These are phyloP conservation scores for Glomeris maerens DNA, from an alignment of 1,140 invertebrate species.

Conservation along the genomic window DNA sequence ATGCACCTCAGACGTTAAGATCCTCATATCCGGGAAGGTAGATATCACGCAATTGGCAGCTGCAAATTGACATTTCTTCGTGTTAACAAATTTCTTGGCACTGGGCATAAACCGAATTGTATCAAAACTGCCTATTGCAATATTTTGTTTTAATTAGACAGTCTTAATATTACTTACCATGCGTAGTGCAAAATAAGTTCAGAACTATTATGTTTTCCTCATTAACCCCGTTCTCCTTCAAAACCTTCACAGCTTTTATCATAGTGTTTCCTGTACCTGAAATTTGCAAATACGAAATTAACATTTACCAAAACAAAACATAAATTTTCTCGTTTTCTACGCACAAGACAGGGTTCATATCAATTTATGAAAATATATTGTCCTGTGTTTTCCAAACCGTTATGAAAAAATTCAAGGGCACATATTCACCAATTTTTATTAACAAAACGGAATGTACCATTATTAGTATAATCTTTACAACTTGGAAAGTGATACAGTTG, in stretches of 20 bases:
- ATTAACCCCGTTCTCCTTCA: slow-evolving; percentile 81
- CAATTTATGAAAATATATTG: too few species aligned
- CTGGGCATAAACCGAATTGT: not conserved
- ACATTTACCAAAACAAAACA: not conserved
- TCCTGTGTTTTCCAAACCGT: too few species aligned
- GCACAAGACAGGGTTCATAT: too few species aligned
- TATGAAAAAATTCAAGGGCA: not conserved
- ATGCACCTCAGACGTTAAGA: slow-evolving; percentile 88
- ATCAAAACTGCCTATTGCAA: too few species aligned
- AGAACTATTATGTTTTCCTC: slow-evolving; percentile 90
- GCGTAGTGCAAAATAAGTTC: slow-evolving; percentile 90
- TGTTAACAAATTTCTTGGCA: not conserved
- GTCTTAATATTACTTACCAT: slow-evolving; percentile 26
- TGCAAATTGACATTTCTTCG: slow-evolving; percentile 23
- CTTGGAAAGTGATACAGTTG: too few species aligned
- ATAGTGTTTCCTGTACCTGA: slow-evolving; percentile 82
- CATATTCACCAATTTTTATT: not conserved
- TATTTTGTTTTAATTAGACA: too few species aligned
- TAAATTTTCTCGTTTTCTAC: too few species aligned
- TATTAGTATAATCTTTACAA: not conserved
- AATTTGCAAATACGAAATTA: too few species aligned
- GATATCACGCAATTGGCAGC: slow-evolving; percentile 72
- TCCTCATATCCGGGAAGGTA: slow-evolving; percentile 76
- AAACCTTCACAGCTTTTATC: slow-evolving; percentile 77
- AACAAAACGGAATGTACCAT: not conserved